A percentile compares a stretch with the other conserved stretches of the same genome.
phyloP scores from a whole-genome alignment of 2,113 vertebrate genomes.

The Benitochromis conjunctus region DNA sequence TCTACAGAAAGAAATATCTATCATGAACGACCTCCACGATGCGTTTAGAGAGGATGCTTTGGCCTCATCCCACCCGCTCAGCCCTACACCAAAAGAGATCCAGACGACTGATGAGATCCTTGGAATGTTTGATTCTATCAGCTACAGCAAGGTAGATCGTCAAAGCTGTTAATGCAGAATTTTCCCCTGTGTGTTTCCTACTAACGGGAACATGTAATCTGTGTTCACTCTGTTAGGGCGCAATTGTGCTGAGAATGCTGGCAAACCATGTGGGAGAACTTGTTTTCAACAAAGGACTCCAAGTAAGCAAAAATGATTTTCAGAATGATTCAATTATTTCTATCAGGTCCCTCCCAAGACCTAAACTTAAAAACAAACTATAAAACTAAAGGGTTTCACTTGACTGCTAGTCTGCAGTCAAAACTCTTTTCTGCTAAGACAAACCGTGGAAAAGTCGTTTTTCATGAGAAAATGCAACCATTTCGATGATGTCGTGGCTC shows the following conservation, averaged over 20 bases:
- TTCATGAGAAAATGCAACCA: neutral
- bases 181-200: neutral
- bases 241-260: conserved; percentile 72
- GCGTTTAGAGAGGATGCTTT: conserved; percentile 64
- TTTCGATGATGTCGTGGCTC: neutral
- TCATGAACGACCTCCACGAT: conserved; percentile 27
- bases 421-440: neutral
- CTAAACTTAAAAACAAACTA: neutral
- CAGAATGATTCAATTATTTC: neutral
- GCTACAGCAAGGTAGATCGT: conserved; percentile 65
- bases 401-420: neutral
- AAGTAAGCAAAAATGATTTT: conserved; percentile 39
- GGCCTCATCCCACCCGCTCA: conserved; percentile 65
- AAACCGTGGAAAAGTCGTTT: neutral
- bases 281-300: conserved; percentile 49
- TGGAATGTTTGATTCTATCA: conserved; percentile 59
- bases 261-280: conserved; percentile 13
- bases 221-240: conserved; percentile 51
- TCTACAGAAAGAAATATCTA: conserved; percentile 45
- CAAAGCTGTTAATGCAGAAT: neutral
- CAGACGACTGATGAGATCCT: conserved; percentile 25
- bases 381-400: neutral
- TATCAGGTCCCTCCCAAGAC: neutral
- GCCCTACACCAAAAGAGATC: neutral
- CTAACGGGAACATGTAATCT: neutral